These are phyloP conservation scores for Holacanthus passer DNA, from an alignment of 2,113 vertebrate genomes.

Conservation along the genomic window DNA sequence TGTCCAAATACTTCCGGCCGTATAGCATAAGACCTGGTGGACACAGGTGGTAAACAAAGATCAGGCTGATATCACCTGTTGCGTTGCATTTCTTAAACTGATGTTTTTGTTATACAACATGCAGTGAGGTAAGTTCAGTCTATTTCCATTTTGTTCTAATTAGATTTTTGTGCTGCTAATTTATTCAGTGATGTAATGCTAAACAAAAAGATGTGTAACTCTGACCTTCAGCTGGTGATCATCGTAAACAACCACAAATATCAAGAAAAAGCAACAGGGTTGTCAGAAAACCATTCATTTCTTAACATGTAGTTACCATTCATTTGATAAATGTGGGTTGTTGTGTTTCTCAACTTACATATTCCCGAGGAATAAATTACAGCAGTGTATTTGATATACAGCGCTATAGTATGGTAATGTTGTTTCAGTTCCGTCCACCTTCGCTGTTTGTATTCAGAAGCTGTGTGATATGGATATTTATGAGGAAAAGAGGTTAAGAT, in stretches of 20 bases:
- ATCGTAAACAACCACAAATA: slow-evolving; percentile 6
- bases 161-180: background rate
- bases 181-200: background rate
- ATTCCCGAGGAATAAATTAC: background rate
- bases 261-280: background rate
- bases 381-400: background rate
- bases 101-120: background rate
- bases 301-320: background rate
- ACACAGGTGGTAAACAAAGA: background rate
- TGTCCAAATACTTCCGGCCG: background rate
- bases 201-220: background rate
- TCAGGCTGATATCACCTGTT: background rate
- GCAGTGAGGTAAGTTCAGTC: no score
- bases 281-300: background rate
- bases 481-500: slow-evolving; percentile 1
- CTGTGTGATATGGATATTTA: slow-evolving; percentile 49
- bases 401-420: slow-evolving; percentile 5
- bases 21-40: background rate
- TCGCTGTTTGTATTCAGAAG: slow-evolving; percentile 4
- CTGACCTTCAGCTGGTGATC: background rate
- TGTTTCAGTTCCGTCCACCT: slow-evolving; percentile 11
- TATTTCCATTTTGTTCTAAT: background rate
- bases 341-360: background rate
- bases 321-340: background rate
- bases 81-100: background rate